Percentiles rank a stretch among this genome's conserved stretches.
Evolutionary conservation across 2,888 invertebrate species (phyloP).

Genomic region (Pristionchus japonicus): DNA sequence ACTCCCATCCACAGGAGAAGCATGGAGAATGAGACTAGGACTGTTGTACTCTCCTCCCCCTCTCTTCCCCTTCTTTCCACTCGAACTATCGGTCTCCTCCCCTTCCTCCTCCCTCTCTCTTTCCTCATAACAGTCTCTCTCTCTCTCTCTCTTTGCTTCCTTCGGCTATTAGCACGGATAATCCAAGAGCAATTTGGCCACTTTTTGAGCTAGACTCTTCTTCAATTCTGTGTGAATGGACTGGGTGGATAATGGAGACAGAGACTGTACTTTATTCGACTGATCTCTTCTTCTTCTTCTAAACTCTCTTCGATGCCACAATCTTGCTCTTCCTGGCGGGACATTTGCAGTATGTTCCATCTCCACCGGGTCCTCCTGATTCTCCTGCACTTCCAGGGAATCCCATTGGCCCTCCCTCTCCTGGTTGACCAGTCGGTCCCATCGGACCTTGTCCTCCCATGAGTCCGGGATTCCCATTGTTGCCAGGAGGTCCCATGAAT

Average conservation of each 20-base stretch:
- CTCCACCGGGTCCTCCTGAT: conserved; percentile 49
- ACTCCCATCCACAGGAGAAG: not conserved
- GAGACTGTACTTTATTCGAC: not conserved
- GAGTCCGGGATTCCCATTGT: conserved; percentile 50
- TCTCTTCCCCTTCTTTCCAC: not conserved
- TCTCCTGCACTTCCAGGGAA: conserved; percentile 46
- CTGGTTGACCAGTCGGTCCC: conserved; percentile 52
- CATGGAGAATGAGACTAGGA: conserved; percentile 7
- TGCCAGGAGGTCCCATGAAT: conserved; percentile 4
- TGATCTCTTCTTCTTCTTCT: not conserved
- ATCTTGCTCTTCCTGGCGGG: conserved; percentile 47
- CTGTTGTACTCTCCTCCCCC: conserved; percentile 4
- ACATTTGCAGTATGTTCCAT: conserved; percentile 52
- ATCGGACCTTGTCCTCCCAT: conserved; percentile 50
- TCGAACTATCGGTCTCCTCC: not conserved
- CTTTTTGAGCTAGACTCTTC: conserved; percentile 8
- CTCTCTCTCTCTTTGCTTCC: too few species aligned
- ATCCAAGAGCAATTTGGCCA: not conserved
- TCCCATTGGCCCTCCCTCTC: conserved; percentile 49
- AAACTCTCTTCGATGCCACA: conserved; percentile 17
- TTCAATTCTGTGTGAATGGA: not conserved
- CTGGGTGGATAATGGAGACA: not conserved
- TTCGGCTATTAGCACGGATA: conserved; percentile 33
- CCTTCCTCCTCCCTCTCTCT: not conserved
- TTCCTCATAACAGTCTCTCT: conserved; percentile 10